Evolutionary conservation across 2,888 invertebrate species (phyloP).

Genomic region (Pandemis heparana): DNA sequence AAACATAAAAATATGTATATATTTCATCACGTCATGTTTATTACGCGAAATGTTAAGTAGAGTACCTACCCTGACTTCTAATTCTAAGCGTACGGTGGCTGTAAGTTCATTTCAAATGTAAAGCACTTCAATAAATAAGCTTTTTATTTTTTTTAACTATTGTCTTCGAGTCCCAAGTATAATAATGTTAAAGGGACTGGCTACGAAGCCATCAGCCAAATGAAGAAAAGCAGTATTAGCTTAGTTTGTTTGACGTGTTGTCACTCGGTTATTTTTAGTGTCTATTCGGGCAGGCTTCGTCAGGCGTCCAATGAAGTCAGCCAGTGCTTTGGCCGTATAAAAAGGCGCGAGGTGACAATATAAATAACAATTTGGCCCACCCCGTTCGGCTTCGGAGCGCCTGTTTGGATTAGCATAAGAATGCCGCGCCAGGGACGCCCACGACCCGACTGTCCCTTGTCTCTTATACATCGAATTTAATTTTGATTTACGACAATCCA

Average conservation of each 20-base stretch:
- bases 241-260: not conserved
- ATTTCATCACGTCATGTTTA: too few relatives aligned
- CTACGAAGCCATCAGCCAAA: too few relatives aligned
- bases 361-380: conserved; percentile 86
- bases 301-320: conserved; percentile 62
- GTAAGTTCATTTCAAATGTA: too few relatives aligned
- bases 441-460: conserved; percentile 77
- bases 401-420: conserved; percentile 81
- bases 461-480: conserved; percentile 84
- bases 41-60: too few relatives aligned
- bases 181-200: too few relatives aligned
- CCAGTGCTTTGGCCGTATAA: conserved; percentile 71
- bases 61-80: too few relatives aligned
- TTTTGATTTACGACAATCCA: conserved; percentile 82
- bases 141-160: too few relatives aligned
- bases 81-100: too few relatives aligned
- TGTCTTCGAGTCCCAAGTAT: too few relatives aligned
- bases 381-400: conserved; percentile 80
- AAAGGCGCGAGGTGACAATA: conserved; percentile 83
- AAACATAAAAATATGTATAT: too few relatives aligned
- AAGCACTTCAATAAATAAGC: too few relatives aligned
- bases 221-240: too few relatives aligned
- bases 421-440: conserved; percentile 82
- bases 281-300: conserved; percentile 36
- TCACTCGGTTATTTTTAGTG: conserved; percentile 17